Evolutionary conservation across 2,888 invertebrate species (phyloP).

Genomic region (Poecilobothrus nobilitatus): DNA sequence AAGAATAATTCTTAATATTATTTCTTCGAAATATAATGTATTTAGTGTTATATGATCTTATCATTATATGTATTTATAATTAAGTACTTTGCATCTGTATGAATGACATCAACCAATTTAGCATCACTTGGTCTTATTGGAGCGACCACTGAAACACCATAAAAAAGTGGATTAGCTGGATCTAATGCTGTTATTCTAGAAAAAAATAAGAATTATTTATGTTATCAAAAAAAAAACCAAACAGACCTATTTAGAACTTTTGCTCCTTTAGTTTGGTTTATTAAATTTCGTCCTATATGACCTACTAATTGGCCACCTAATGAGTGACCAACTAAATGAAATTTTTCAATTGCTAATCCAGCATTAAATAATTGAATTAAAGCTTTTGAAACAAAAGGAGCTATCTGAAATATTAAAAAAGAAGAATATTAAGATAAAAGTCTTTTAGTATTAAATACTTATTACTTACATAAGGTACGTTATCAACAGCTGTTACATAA

Average conservation of each 20-base stretch:
- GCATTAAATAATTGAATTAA: constrained; percentile 19
- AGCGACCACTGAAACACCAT: constrained; percentile 14
- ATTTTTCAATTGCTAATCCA: constrained; percentile 22
- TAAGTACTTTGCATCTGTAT: constrained; percentile 47
- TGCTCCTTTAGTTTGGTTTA: constrained; percentile 17
- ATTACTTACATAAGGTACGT: constrained; percentile 8
- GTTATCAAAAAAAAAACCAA: not conserved
- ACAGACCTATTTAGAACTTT: constrained; percentile 19
- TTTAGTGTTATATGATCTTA: too few species aligned
- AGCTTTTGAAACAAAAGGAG: not conserved
- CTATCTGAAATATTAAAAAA: not conserved
- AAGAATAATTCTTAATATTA: too few species aligned
- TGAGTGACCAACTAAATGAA: constrained; percentile 27
- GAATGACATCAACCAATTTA: constrained; percentile 53
- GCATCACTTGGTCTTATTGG: constrained; percentile 46
- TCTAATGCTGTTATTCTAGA: constrained; percentile 24
- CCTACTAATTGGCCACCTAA: constrained; percentile 25
- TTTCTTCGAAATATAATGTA: too few species aligned
- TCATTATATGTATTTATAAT: too few species aligned
- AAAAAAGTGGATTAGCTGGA: constrained; percentile 26
- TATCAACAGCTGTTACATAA: constrained; percentile 23
- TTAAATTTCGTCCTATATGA: constrained; percentile 21
- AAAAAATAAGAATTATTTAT: not conserved
- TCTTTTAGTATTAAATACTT: not conserved
- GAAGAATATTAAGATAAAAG: not conserved